Percentiles rank a stretch among this genome's conserved stretches.
Evolutionary conservation across 64 coral and sea anemone species (phyloP).

Genomic region (Catalaphyllia jardinei): DNA sequence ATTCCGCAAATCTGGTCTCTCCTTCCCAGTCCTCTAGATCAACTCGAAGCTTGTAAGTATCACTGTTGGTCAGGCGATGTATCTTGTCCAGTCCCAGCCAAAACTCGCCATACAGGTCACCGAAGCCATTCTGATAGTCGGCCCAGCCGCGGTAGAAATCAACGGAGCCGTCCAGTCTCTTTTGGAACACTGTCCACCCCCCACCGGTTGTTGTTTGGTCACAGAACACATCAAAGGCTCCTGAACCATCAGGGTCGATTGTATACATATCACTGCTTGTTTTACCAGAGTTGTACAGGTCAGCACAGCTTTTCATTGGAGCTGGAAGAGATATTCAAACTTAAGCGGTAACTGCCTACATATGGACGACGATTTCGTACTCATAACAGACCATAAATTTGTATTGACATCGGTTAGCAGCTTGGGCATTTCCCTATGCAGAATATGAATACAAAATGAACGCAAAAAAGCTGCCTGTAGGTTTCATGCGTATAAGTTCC

Average conservation of each 20-base stretch:
- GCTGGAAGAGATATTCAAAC: no score
- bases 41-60: not conserved
- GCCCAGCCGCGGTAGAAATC: slow-evolving; percentile 18
- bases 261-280: not conserved
- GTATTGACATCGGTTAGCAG: no score
- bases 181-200: slow-evolving; percentile 37
- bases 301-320: not conserved
- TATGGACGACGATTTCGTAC: no score
- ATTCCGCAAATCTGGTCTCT: not conserved
- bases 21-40: not conserved
- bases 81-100: slow-evolving; percentile 24
- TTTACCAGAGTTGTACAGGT: not conserved
- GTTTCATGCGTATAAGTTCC: no score
- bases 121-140: slow-evolving; percentile 18
- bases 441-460: no score
- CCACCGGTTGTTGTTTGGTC: not conserved
- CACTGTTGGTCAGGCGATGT: not conserved
- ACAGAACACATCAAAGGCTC: slow-evolving; percentile 3
- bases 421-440: no score
- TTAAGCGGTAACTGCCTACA: no score
- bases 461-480: no score
- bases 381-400: no score
- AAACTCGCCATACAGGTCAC: slow-evolving; percentile 20
- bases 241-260: slow-evolving; percentile 4
- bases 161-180: slow-evolving; percentile 12